Evolutionary conservation across 2,797 vertebrate genomes (phyloP).

Genomic region (Trachurus trachurus): DNA sequence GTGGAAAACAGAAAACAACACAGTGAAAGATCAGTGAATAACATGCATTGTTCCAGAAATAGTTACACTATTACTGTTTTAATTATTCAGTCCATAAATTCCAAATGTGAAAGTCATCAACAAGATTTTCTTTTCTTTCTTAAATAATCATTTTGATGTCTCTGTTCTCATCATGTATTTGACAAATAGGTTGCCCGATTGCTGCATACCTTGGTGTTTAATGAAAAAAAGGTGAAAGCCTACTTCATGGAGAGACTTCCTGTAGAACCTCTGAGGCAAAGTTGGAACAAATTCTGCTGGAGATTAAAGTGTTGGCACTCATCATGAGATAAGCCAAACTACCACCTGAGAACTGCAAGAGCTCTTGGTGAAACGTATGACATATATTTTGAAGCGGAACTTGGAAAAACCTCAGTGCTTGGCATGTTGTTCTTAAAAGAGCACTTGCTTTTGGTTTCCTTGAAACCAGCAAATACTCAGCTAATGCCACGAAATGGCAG

Average conservation of each 20-base stretch:
- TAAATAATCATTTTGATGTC: conserved; percentile 2
- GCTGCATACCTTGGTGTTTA: conserved; percentile 18
- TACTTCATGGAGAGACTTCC: conserved; percentile 15
- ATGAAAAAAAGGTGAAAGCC: conserved; percentile 26
- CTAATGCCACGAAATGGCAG: not conserved
- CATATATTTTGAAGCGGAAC: conserved; percentile 11
- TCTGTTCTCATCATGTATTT: not conserved
- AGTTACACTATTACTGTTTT: not conserved
- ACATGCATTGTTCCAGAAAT: not conserved
- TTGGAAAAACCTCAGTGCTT: conserved; percentile 2
- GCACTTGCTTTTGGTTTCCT: conserved; percentile 5
- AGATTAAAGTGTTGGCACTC: conserved; percentile 34
- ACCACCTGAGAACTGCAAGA: conserved; percentile 20
- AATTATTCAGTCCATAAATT: not conserved
- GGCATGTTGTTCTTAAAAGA: conserved; percentile 9
- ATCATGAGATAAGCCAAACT: conserved; percentile 32
- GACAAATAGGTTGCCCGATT: conserved; percentile 1
- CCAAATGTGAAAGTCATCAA: not conserved
- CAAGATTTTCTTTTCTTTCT: not conserved
- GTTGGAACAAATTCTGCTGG: conserved; percentile 11
- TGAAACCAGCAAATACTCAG: conserved; percentile 15
- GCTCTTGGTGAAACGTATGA: conserved; percentile 21
- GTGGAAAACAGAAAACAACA: conserved; percentile 3
- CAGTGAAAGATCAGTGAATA: not conserved
- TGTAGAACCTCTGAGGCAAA: conserved; percentile 26